Conservation (phyloP, 2,888 invertebrate genomes). For the Xylophagus ater region DNA sequence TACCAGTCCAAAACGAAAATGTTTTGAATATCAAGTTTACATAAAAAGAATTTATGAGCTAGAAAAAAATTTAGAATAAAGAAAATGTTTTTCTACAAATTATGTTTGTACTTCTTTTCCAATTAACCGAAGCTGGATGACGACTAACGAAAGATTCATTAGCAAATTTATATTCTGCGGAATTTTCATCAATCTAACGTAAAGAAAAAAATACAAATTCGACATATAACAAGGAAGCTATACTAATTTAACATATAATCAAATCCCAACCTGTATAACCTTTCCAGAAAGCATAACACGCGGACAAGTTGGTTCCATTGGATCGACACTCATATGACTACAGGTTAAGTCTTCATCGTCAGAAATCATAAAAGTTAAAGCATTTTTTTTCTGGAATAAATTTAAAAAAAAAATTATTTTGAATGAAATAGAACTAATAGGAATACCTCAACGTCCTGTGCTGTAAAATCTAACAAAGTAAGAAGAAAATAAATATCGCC, state of each 20-base stretch:
- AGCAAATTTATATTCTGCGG: constrained; percentile 23
- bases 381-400: constrained; percentile 27
- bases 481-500: constrained; percentile 34
- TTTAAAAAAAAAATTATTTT: not conserved
- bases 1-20: constrained; percentile 70
- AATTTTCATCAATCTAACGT: constrained; percentile 22
- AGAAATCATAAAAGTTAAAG: constrained; percentile 30
- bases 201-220: not conserved
- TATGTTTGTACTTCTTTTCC: constrained; percentile 26
- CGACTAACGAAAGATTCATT: constrained; percentile 26
- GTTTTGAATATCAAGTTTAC: constrained; percentile 60
- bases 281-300: constrained; percentile 32
- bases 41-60: constrained; percentile 68
- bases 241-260: not conserved
- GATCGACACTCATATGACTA: constrained; percentile 26
- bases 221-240: not conserved
- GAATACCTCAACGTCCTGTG: constrained; percentile 24
- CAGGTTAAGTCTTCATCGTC: constrained; percentile 35
- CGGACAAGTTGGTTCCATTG: constrained; percentile 38
- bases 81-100: not conserved
- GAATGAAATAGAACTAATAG: not conserved
- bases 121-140: constrained; percentile 33
- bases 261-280: constrained; percentile 18
- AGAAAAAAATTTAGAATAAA: constrained; percentile 34
- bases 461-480: constrained; percentile 37